Evolutionary conservation across 2,888 invertebrate species (phyloP).

Genomic region (Folsomia candida): DNA sequence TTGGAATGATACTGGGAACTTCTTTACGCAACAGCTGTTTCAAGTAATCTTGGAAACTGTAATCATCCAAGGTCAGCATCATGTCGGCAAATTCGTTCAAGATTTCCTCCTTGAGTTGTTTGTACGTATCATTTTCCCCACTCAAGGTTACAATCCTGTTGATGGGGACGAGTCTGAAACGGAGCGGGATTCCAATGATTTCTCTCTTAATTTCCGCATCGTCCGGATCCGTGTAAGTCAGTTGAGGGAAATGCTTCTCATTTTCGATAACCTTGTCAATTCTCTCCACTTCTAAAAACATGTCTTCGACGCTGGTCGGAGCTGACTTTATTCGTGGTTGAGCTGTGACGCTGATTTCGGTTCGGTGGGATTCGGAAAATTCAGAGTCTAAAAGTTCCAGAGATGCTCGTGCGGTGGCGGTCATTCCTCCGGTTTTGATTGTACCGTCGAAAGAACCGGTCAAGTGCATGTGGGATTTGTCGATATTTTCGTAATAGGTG

Average conservation of each 20-base stretch:
- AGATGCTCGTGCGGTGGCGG: constrained; percentile 1
- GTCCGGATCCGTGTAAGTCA: neutral
- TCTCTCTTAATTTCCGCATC: neutral
- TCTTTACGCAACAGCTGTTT: neutral
- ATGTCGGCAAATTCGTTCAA: constrained; percentile 10
- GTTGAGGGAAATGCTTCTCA: constrained; percentile 12
- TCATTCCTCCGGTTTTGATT: neutral
- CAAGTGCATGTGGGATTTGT: neutral
- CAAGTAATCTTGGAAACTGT: neutral
- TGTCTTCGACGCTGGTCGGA: constrained; percentile 2
- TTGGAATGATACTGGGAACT: neutral
- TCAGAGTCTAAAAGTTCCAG: constrained; percentile 6
- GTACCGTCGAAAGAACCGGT: neutral
- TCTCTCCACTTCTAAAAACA: constrained; percentile 9
- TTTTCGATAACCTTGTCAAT: neutral
- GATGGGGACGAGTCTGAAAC: constrained; percentile 9
- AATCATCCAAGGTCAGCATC: constrained; percentile 13
- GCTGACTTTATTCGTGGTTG: neutral
- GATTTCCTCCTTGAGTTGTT: neutral
- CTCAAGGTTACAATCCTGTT: neutral
- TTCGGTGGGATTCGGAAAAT: neutral
- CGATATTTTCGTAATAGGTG: neutral
- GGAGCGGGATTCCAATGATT: constrained; percentile 11
- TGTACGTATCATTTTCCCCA: neutral
- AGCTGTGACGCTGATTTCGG: neutral